These are phyloP conservation scores for Triplophysa rosa DNA, from an alignment of 2,113 vertebrate genomes.

Conservation along the genomic window DNA sequence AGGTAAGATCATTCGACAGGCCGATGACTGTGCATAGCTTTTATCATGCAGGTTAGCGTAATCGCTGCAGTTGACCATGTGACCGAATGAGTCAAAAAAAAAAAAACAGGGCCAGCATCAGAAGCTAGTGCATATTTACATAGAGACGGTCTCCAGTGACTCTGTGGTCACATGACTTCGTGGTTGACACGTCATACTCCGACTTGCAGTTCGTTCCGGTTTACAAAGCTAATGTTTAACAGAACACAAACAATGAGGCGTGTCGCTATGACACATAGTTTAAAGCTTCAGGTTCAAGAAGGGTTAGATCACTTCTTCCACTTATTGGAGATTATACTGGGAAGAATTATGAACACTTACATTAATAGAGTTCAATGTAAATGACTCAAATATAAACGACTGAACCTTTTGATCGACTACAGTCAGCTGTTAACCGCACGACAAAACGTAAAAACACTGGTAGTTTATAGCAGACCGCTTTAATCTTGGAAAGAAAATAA, in stretches of 20 bases:
- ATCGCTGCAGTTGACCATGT: conserved; percentile 45
- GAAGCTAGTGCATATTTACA: conserved; percentile 63
- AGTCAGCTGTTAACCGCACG: not conserved
- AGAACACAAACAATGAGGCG: conserved; percentile 67
- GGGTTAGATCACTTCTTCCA: conserved; percentile 49
- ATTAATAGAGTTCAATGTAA: not conserved
- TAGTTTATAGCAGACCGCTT: not conserved
- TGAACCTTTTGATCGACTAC: not conserved
- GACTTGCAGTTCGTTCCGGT: conserved; percentile 56
- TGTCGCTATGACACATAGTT: conserved; percentile 68
- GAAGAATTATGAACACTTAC: conserved; percentile 32
- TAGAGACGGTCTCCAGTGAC: conserved; percentile 63
- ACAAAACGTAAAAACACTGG: too few species aligned
- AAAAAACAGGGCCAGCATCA: not conserved
- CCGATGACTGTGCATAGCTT: not conserved
- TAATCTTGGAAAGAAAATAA: not conserved
- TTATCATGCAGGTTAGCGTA: not conserved
- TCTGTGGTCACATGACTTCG: conserved; percentile 65
- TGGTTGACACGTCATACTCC: conserved; percentile 54
- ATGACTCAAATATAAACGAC: not conserved
- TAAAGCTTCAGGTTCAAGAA: conserved; percentile 55
- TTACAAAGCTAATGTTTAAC: conserved; percentile 73
- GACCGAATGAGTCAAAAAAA: conserved; percentile 34
- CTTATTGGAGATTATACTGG: conserved; percentile 45
- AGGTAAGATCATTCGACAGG: not conserved